Evolutionary conservation across 2,113 vertebrate species (phyloP).

Genomic region (Xenopus borealis): DNA sequence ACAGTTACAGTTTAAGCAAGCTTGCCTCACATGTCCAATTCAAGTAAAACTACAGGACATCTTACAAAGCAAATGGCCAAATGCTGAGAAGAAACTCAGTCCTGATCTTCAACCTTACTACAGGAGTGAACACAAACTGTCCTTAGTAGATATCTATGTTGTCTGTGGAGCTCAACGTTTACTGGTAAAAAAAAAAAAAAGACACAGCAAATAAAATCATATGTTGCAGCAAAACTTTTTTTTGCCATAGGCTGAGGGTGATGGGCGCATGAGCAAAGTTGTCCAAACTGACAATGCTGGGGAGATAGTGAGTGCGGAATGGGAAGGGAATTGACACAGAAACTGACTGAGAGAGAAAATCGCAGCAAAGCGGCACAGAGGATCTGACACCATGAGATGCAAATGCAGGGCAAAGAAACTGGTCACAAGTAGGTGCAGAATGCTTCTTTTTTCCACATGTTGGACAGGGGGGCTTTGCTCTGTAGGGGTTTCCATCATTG

Average conservation of each 20-base stretch:
- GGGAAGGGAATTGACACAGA: slow-evolving; percentile 82
- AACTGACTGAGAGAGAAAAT: slow-evolving; percentile 62
- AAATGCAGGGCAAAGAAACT: slow-evolving; percentile 98
- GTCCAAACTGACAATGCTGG: slow-evolving; percentile 94
- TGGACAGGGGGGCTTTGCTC: slow-evolving; percentile 59
- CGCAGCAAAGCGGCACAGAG: slow-evolving; percentile 74
- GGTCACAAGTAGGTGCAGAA: no score
- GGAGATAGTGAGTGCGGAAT: slow-evolving; percentile 94
- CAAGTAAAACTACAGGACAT: no score
- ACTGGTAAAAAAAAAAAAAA: no score
- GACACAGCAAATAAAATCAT: no score
- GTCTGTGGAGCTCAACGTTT: no score
- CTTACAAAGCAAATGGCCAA: no score
- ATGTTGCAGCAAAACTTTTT: slow-evolving; percentile 88
- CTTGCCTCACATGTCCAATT: no score
- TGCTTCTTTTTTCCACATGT: slow-evolving; percentile 86
- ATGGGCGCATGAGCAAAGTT: slow-evolving; percentile 96
- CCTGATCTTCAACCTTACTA: no score
- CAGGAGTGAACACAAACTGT: no score
- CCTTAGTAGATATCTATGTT: no score
- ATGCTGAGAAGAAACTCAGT: no score
- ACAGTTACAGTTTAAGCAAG: no score
- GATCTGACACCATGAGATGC: slow-evolving; percentile 94
- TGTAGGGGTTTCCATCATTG: slow-evolving; percentile 18
- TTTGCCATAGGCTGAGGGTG: slow-evolving; percentile 76